Conservation (phyloP, 2,113 vertebrate species). For the Gopherus flavomarginatus region DNA sequence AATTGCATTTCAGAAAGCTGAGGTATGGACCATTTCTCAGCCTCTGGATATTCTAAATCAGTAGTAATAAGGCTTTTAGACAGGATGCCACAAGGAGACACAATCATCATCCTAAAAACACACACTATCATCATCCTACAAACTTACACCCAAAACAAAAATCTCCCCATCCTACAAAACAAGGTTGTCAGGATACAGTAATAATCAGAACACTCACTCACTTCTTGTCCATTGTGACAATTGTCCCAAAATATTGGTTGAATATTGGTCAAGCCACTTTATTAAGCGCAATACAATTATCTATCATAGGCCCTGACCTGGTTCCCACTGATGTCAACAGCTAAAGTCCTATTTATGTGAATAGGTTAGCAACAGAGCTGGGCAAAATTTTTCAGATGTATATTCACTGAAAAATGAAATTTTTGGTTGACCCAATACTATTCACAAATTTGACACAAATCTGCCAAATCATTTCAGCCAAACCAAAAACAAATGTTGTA, state of each 20-base stretch:
- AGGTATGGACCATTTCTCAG: neutral
- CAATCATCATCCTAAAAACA: neutral
- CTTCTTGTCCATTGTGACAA: neutral
- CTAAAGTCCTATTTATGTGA: neutral
- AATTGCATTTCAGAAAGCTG: neutral
- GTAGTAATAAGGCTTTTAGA: neutral
- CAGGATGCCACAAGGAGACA: neutral
- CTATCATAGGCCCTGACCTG: neutral
- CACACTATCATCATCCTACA: neutral
- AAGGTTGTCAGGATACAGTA: neutral
- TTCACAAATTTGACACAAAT: neutral
- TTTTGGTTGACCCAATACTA: too few species aligned
- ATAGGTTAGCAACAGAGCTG: neutral
- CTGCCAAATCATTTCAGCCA: neutral
- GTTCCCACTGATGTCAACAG: neutral
- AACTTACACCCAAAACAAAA: neutral
- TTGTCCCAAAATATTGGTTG: neutral
- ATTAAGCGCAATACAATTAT: neutral
- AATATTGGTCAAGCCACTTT: neutral
- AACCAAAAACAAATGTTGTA: neutral
- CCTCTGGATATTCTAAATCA: neutral
- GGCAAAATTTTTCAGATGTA: neutral
- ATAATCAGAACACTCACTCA: neutral
- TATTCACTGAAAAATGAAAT: neutral
- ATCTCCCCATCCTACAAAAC: neutral